phyloP scores from a whole-genome alignment of 2,888 invertebrate species.

The Pollenia griseotomentosa region DNA sequence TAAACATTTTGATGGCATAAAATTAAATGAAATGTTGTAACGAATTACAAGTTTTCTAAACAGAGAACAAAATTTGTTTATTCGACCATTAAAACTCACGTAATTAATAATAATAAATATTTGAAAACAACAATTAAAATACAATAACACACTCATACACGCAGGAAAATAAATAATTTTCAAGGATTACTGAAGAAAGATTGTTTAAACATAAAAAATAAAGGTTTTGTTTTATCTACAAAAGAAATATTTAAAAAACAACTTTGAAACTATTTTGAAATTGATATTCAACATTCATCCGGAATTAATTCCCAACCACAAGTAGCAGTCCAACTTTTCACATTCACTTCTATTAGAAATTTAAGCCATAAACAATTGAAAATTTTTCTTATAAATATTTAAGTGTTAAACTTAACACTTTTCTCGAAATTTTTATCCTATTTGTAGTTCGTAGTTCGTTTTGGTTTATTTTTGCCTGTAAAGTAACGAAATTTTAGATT shows the following conservation, averaged over 20 bases:
- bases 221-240: background rate
- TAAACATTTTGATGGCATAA: conserved; percentile 23
- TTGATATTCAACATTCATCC: conserved; percentile 34
- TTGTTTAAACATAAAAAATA: background rate
- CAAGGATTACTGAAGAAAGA: background rate
- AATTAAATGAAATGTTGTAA: conserved; percentile 20
- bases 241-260: background rate
- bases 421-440: conserved; percentile 16
- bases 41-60: background rate
- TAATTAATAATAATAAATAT: conserved; percentile 54
- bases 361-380: conserved; percentile 51
- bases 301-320: conserved; percentile 17
- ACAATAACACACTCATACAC: conserved; percentile 36
- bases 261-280: conserved; percentile 7
- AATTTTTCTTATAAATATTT: conserved; percentile 63
- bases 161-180: background rate
- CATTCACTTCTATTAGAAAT: conserved; percentile 34
- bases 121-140: conserved; percentile 55
- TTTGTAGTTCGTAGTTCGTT: conserved; percentile 1
- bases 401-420: conserved; percentile 58
- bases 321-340: conserved; percentile 32
- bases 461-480: conserved; percentile 1
- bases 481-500: conserved; percentile 14
- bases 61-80: conserved; percentile 45
- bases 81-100: conserved; percentile 37